phyloP scores from a whole-genome alignment of 2,888 invertebrate species.

The Copidosoma aretas region DNA sequence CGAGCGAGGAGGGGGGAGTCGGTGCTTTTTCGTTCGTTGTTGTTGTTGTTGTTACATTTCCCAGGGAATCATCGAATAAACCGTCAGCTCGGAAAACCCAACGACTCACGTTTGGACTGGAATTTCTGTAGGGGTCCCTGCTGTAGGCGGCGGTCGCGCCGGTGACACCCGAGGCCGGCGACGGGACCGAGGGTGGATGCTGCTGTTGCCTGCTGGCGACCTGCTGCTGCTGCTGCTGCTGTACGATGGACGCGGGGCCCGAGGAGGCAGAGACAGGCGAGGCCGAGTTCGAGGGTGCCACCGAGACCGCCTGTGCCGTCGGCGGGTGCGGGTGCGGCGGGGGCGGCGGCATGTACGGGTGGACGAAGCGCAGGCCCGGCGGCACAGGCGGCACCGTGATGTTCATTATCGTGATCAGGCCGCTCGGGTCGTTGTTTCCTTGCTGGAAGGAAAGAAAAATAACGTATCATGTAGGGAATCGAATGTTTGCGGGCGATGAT shows the following conservation, averaged over 20 bases:
- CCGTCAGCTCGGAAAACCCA: no score
- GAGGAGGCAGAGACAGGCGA: conserved; percentile 38
- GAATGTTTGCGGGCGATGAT: no score
- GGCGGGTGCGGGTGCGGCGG: conserved; percentile 50
- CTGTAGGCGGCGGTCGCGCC: conserved; percentile 59
- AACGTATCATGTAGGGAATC: neutral
- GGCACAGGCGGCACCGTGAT: conserved; percentile 57
- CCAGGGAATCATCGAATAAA: no score
- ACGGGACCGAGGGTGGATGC: conserved; percentile 52
- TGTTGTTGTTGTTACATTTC: no score
- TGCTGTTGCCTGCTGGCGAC: conserved; percentile 33
- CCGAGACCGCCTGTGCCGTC: conserved; percentile 49
- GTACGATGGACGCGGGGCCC: conserved; percentile 24
- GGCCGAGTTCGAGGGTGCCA: conserved; percentile 35
- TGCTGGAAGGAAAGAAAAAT: conserved; percentile 13
- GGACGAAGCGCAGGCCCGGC: conserved; percentile 58
- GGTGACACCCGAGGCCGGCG: conserved; percentile 43
- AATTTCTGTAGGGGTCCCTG: conserved; percentile 58
- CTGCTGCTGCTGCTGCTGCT: conserved; percentile 37
- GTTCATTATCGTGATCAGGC: conserved; percentile 41
- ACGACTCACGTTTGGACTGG: conserved; percentile 56
- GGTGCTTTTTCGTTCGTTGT: no score
- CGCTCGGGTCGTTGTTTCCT: conserved; percentile 30
- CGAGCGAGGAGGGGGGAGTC: no score
- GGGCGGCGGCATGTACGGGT: conserved; percentile 59